Conservation (phyloP, 2,797 vertebrate genomes). For the Poecile montanus region DNA sequence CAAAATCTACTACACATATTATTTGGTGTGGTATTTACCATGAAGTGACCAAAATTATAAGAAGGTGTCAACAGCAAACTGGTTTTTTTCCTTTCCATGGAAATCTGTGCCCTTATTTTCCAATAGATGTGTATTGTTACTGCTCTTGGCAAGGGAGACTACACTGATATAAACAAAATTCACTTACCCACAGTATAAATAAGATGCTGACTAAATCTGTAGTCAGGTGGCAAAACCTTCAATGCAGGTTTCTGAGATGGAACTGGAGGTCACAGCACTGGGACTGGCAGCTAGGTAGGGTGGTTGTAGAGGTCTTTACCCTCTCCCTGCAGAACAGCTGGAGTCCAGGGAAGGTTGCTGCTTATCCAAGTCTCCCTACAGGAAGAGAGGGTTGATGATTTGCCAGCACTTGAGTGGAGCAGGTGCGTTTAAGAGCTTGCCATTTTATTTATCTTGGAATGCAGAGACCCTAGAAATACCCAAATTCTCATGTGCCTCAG, state of each 20-base stretch:
- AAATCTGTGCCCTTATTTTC: neutral
- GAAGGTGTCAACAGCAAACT: neutral
- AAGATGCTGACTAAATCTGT: neutral
- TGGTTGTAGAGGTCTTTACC: neutral
- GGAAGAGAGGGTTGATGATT: neutral
- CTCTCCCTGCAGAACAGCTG: neutral
- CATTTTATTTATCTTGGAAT: slow-evolving; percentile 22
- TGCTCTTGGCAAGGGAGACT: neutral
- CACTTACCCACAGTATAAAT: neutral
- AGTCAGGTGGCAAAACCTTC: neutral
- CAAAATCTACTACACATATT: neutral
- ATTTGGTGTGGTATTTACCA: neutral
- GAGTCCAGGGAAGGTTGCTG: neutral
- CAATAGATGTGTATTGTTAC: neutral
- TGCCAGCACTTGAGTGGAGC: neutral
- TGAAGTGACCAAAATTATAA: neutral
- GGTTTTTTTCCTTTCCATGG: neutral
- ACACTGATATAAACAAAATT: neutral
- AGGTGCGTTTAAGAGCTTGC: neutral
- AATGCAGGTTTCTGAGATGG: neutral
- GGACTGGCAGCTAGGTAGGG: neutral
- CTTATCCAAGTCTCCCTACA: neutral
- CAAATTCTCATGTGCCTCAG: neutral
- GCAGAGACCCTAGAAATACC: neutral
- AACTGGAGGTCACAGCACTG: neutral